Base-by-base conservation (phyloP, 2,888 invertebrate species). In the Myathropa florea region DNA sequence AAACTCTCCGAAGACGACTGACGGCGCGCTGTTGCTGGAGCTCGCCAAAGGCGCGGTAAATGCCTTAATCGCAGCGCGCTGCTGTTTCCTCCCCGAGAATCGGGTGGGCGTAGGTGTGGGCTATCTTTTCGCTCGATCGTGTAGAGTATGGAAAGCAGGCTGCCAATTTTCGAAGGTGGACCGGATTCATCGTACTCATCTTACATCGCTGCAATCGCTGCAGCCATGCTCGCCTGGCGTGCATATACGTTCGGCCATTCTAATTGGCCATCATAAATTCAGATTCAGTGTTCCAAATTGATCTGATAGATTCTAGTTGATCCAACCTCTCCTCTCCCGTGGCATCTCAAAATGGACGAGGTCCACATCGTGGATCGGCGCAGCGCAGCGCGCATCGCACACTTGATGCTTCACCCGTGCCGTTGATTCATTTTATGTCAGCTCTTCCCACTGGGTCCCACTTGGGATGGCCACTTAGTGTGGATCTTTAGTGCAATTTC, bases 191-290 rank as follows among this genome's bases (percentile, higher is more conserved):
- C 71, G n/a, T n/a, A n/a, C n/a, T n/a, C n/a, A n/a, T n/a, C n/a
- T n/a, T n/a, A n/a, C n/a, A n/a, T n/a, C n/a, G n/a, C n/a, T n/a
- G n/a, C n/a, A n/a, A n/a, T n/a, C n/a, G n/a, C n/a, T n/a, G n/a
- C n/a, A n/a, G n/a, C n/a, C n/a, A n/a, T n/a, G n/a, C n/a, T n/a
- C n/a, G n/a, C n/a, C n/a, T n/a, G n/a, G n/a, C n/a, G n/a, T n/a
- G n/a, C n/a, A n/a, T n/a, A n/a, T n/a, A n/a, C n/a, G n/a, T n/a
- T n/a, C 72, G 88, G 85, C 75, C 89, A 88, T 85, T 89, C 88
- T 88, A 80, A 86, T 78, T 88, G 88, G 86, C 86, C 79, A 83
- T 88, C 88, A 88, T 86, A 88, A 88, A 88, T 88, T 88, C 84
- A 79, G 86, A 86, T 86, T 86, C 86, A 79, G 78, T 83, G 86